phyloP scores from a whole-genome alignment of 2,113 vertebrate genomes.

The Grammomys surdaster region DNA sequence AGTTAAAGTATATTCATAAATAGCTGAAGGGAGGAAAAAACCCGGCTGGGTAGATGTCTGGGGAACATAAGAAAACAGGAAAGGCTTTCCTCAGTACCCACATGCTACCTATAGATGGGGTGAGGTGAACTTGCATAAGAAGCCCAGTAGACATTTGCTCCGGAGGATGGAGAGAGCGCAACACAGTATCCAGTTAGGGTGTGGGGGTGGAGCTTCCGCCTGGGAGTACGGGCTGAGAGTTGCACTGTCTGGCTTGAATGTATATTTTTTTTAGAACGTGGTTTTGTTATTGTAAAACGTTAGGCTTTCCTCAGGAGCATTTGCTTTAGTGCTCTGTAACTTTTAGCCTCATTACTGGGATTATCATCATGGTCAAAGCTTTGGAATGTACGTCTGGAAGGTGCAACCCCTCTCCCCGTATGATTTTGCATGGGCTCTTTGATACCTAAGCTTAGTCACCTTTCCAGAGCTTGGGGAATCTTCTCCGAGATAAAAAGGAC shows the following conservation, averaged over 20 bases:
- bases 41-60: constrained; percentile 57
- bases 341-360: neutral
- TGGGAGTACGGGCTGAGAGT: neutral
- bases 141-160: neutral
- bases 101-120: constrained; percentile 75
- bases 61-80: constrained; percentile 49
- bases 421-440: constrained; percentile 38
- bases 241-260: neutral
- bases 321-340: neutral
- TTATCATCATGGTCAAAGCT: neutral
- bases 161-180: neutral
- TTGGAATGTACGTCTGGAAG: neutral
- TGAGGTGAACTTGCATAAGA: constrained; percentile 59
- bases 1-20: constrained; percentile 63
- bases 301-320: constrained; percentile 17
- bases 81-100: constrained; percentile 71
- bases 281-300: constrained; percentile 7
- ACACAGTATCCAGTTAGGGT: neutral
- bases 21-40: neutral
- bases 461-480: neutral
- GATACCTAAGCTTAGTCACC: constrained; percentile 41
- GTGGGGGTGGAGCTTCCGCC: neutral
- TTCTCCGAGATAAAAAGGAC: constrained; percentile 32
- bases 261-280: constrained; percentile 11
- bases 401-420: too few species aligned